Conservation (phyloP, 2,113 vertebrate species). For the Macheiramphus alcinus region DNA sequence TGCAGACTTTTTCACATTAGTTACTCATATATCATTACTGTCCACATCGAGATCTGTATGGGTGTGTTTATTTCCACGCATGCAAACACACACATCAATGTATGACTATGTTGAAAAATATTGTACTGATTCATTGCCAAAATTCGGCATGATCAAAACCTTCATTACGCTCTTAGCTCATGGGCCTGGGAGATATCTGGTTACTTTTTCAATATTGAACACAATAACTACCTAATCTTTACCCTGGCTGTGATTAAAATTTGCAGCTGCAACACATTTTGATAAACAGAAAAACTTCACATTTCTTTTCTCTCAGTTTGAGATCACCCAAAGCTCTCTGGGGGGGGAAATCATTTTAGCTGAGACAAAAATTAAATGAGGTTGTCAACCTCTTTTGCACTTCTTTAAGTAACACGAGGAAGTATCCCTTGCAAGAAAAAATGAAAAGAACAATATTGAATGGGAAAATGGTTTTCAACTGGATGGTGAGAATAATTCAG, state of each 20-base stretch:
- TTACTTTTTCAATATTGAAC: not conserved
- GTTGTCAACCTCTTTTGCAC: not conserved
- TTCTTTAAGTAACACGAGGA: not conserved
- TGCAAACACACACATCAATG: not conserved
- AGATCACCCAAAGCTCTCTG: not conserved
- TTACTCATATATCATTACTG: not conserved
- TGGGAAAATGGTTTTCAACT: not conserved
- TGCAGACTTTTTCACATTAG: not conserved
- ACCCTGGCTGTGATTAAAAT: not conserved
- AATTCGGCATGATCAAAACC: not conserved
- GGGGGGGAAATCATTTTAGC: not conserved
- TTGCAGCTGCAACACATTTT: not conserved
- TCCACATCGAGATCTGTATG: fast-evolving
- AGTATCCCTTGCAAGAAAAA: not conserved
- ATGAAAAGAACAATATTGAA: not conserved
- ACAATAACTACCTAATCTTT: not conserved
- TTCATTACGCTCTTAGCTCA: not conserved
- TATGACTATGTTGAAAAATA: not conserved
- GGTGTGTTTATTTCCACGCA: not conserved
- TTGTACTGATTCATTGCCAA: not conserved
- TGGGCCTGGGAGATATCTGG: not conserved
- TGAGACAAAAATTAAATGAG: not conserved
- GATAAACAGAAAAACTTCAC: not conserved
- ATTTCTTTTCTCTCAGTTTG: not conserved
- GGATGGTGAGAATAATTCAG: not conserved